Base-by-base conservation (phyloP, 2,113 vertebrate species). In the Oncorhynchus nerka region DNA sequence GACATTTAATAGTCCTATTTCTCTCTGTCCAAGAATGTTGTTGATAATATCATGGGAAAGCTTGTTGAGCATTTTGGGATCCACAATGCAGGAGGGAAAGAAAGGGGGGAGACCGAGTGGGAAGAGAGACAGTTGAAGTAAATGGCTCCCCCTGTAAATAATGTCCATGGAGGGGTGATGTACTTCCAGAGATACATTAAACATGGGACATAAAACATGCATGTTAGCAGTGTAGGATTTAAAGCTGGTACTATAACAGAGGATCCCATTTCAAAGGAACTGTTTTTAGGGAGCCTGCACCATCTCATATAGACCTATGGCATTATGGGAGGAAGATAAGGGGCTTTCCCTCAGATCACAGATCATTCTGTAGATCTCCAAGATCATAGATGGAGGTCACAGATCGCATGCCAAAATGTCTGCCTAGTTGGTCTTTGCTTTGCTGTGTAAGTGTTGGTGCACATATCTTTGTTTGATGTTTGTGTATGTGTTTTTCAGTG, bases 191-290 rank as follows among this genome's bases (percentile, higher is more conserved):
- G 83, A 83, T 77, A 77, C 39, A 34, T 34, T 34, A 34, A 34
- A 34, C 34, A 45, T 45, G 39, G 39, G 39, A 12, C 39, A 45
- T 45, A 45, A 11, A 45, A 45, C 39, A 76, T 78, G 68, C 72
- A 81, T 57, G 26, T 77, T 84, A 89, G 77, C 84, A 68, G 45
- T 84, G 30, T 19, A 61, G 59, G 82, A 89, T 89, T 82, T 88
- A 71, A 71, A 68, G 68, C 74, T 76, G 20, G 70, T 15, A 32
- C 72, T 79, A 84, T 45, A 12, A 45, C 39, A 45, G 9, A 45
- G 39, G 9, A 45, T 91, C 69, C 9, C 26, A 73, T 89, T 91
- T 90, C 87, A 91, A 89, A 86, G 79, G 65, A 83, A 70, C 69
- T 72, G 75, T 11, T n/a, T 64, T 64, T 11, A 20, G 19, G 22